phyloP scores from a whole-genome alignment of 2,797 vertebrate species.

The Cynopterus sphinx region DNA sequence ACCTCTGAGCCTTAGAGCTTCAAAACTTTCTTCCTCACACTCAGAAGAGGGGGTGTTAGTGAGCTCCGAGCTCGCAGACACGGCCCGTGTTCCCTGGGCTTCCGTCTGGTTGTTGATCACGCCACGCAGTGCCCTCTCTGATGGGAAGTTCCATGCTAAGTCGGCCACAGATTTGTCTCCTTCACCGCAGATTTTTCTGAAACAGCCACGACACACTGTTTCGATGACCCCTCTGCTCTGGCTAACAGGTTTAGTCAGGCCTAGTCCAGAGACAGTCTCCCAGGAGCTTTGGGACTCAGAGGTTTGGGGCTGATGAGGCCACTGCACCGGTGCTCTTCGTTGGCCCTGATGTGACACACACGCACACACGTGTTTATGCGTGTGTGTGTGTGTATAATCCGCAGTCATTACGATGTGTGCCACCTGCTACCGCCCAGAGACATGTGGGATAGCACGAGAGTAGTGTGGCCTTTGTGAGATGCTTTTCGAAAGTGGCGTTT shows the following conservation, averaged over 20 bases:
- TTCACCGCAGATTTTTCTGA: background rate
- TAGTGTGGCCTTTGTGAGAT: constrained; percentile 23
- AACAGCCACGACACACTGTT: background rate
- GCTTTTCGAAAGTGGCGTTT: constrained; percentile 49
- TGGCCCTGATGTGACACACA: background rate
- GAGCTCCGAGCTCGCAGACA: background rate
- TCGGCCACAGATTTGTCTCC: background rate
- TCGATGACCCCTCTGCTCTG: background rate
- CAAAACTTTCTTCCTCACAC: background rate
- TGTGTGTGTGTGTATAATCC: background rate
- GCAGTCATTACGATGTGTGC: background rate
- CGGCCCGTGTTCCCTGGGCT: background rate
- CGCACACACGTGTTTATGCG: background rate
- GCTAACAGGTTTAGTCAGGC: background rate
- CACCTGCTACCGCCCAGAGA: background rate
- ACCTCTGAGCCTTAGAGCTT: background rate
- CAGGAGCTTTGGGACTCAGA: background rate
- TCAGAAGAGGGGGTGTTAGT: background rate
- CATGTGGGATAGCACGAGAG: background rate
- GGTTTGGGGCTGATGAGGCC: background rate
- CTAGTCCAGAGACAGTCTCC: background rate
- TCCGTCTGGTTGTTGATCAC: background rate
- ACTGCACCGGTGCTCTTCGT: background rate
- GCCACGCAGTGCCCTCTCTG: background rate
- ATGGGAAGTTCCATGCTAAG: background rate